A percentile compares a stretch with the other conserved stretches of the same genome.
These are phyloP conservation scores for Muschampia plurimacula DNA, from an alignment of 2,888 invertebrate genomes.

Conservation along the genomic window DNA sequence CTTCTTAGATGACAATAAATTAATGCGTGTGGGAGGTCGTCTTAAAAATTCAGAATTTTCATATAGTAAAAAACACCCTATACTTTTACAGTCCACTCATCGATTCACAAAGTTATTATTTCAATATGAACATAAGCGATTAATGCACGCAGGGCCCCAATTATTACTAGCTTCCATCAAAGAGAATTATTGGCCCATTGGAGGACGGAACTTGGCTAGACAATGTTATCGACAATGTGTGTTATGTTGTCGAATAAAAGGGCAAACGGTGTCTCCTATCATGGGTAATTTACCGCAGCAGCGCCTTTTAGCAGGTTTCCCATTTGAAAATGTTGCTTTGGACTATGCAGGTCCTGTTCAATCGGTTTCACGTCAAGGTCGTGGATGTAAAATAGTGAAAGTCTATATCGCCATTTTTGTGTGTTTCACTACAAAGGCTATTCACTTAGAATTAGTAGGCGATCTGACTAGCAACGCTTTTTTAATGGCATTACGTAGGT, in stretches of 20 bases:
- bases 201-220: no score
- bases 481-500: neutral
- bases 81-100: constrained; percentile 50
- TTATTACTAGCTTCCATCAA: no score
- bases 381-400: no score
- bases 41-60: constrained; percentile 16
- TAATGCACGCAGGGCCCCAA: constrained; percentile 8
- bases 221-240: no score
- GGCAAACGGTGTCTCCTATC: no score
- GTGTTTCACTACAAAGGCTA: constrained; percentile 3
- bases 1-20: constrained; percentile 43
- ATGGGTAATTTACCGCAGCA: no score
- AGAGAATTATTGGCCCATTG: no score
- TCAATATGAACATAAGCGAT: constrained; percentile 36
- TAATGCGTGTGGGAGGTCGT: constrained; percentile 50
- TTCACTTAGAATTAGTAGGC: constrained; percentile 1
- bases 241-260: no score
- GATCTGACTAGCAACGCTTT: neutral
- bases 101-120: constrained; percentile 42
- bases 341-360: no score
- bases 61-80: constrained; percentile 37
- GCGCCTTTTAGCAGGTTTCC: no score
- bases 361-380: no score
- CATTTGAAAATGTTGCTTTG: no score
- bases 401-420: neutral